These are phyloP conservation scores for Lamprologus ornatipinnis DNA, from an alignment of 2,113 vertebrate genomes.

Conservation along the genomic window DNA sequence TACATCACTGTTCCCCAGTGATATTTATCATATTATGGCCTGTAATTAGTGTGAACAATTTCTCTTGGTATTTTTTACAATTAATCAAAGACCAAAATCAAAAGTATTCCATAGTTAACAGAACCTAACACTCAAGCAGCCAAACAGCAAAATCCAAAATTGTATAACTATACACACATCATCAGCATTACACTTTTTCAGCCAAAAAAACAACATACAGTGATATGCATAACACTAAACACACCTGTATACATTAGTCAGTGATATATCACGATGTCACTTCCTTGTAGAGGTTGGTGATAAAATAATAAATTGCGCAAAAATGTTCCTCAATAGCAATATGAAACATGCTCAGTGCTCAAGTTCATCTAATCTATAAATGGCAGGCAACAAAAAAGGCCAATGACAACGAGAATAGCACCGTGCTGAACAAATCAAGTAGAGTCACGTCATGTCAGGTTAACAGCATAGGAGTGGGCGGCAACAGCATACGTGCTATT, in stretches of 20 bases:
- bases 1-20: neutral
- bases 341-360: neutral
- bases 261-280: neutral
- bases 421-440: neutral
- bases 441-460: neutral
- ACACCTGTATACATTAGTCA: neutral
- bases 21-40: neutral
- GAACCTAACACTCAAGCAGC: neutral
- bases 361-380: neutral
- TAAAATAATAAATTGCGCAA: neutral
- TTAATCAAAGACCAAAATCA: neutral
- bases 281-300: neutral
- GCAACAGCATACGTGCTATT: neutral
- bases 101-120: neutral
- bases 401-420: neutral
- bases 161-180: neutral
- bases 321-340: neutral
- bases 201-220: neutral
- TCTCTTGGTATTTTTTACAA: neutral
- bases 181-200: neutral
- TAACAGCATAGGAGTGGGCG: neutral
- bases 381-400: neutral
- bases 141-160: neutral
- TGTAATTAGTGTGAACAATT: neutral
- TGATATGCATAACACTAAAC: neutral